phyloP scores from a whole-genome alignment of 1,140 invertebrate species.

The Sitophilus oryzae region DNA sequence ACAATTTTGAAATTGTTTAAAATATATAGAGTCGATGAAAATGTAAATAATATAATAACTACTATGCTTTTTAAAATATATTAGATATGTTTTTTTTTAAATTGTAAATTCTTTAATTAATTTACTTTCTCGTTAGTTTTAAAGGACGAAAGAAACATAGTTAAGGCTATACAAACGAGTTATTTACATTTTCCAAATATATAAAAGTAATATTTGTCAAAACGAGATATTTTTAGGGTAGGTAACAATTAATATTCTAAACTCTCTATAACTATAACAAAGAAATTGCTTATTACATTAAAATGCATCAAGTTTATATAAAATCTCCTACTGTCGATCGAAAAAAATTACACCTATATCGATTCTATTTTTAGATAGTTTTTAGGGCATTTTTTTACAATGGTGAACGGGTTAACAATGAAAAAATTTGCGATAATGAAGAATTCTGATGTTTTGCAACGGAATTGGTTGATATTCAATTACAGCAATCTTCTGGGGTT shows the following conservation, averaged over 20 bases:
- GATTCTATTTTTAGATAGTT: background rate
- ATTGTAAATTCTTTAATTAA: background rate
- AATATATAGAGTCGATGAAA: too few species aligned
- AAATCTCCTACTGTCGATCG: background rate
- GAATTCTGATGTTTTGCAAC: too few species aligned
- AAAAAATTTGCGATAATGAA: too few species aligned
- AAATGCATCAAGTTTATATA: background rate
- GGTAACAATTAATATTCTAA: background rate
- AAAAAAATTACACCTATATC: constrained; percentile 2
- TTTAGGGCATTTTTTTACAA: too few species aligned
- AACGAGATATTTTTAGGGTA: background rate
- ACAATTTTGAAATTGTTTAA: too few species aligned
- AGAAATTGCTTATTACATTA: background rate
- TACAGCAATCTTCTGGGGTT: too few species aligned
- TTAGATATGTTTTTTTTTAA: background rate
- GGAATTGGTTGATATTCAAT: too few species aligned
- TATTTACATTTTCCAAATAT: background rate
- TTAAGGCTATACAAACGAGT: background rate
- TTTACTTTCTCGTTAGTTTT: background rate
- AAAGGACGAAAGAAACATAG: background rate
- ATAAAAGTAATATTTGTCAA: background rate
- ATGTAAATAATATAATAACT: too few species aligned
- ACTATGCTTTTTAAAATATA: too few species aligned
- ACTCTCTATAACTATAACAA: constrained; percentile 1
- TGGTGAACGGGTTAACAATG: too few species aligned